Conservation (phyloP, 2,113 vertebrate genomes). For the Callionymus lyra region DNA sequence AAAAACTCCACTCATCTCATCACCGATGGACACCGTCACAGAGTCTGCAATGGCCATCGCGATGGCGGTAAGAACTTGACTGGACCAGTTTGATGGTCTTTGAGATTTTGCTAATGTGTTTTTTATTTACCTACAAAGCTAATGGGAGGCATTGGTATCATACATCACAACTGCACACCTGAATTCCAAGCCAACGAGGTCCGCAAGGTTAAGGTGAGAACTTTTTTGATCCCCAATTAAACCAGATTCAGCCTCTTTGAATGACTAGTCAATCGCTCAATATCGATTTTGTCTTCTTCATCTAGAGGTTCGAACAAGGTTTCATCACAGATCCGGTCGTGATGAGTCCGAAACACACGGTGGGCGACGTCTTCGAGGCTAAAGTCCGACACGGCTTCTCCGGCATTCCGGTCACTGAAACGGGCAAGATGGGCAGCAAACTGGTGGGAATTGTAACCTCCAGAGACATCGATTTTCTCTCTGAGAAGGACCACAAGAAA, state of each 20-base stretch:
- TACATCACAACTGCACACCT: slow-evolving; percentile 92
- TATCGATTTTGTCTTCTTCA: not conserved
- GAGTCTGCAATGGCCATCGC: slow-evolving; percentile 91
- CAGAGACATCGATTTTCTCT: slow-evolving; percentile 85
- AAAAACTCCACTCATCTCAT: slow-evolving; percentile 88
- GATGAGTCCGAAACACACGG: slow-evolving; percentile 79
- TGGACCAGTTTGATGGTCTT: not conserved
- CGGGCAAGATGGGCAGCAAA: slow-evolving; percentile 83
- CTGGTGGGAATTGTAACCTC: slow-evolving; percentile 88
- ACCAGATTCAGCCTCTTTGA: too few species aligned
- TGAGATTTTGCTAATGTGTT: not conserved
- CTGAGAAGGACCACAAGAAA: slow-evolving; percentile 74
- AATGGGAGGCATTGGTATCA: slow-evolving; percentile 91
- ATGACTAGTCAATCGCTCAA: not conserved
- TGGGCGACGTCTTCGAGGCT: slow-evolving; percentile 84
- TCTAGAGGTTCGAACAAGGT: slow-evolving; percentile 79
- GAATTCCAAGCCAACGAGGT: slow-evolving; percentile 92
- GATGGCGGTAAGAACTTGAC: slow-evolving; percentile 76
- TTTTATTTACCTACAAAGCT: slow-evolving; percentile 56
- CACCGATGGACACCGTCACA: slow-evolving; percentile 92
- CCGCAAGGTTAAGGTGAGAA: slow-evolving; percentile 85
- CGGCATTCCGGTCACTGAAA: slow-evolving; percentile 83
- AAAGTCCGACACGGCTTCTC: slow-evolving; percentile 88
- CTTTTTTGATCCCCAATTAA: not conserved
- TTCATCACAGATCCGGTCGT: slow-evolving; percentile 90